phyloP scores from a whole-genome alignment of 2,113 vertebrate genomes.

The Coryphaenoides rupestris region DNA sequence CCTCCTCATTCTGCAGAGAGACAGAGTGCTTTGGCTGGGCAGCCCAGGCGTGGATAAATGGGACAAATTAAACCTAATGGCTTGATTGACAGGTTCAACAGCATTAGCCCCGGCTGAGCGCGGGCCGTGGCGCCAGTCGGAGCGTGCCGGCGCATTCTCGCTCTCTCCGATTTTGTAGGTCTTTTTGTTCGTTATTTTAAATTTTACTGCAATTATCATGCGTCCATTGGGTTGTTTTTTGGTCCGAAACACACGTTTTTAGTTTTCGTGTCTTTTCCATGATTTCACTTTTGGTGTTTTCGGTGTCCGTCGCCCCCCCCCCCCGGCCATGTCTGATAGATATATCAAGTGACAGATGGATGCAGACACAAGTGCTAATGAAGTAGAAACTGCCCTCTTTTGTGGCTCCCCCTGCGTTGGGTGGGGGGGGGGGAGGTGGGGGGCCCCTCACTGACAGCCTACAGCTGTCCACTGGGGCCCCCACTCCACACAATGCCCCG shows the following conservation, averaged over 20 bases:
- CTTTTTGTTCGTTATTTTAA: no score
- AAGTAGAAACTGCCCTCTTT: constrained; percentile 53
- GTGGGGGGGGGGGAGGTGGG: no score
- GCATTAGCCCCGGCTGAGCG: constrained; percentile 43
- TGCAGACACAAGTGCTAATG: constrained; percentile 58
- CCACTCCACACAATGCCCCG: constrained; percentile 21
- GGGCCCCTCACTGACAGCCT: constrained; percentile 44
- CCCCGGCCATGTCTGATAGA: constrained; percentile 34
- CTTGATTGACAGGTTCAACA: constrained; percentile 60
- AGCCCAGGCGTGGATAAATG: constrained; percentile 55
- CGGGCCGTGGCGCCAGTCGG: constrained; percentile 40
- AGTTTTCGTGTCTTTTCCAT: not conserved
- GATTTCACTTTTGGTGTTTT: not conserved
- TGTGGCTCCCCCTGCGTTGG: constrained; percentile 24
- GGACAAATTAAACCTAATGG: constrained; percentile 63
- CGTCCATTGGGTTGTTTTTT: constrained; percentile 21
- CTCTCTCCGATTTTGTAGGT: no score
- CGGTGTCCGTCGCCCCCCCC: not conserved
- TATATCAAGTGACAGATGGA: constrained; percentile 58
- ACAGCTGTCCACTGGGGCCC: constrained; percentile 54
- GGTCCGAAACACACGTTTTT: constrained; percentile 20
- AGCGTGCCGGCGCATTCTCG: constrained; percentile 27
- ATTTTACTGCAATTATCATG: no score
- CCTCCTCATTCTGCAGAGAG: constrained; percentile 45
- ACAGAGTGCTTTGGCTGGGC: constrained; percentile 37